Evolutionary conservation across 2,888 invertebrate genomes (phyloP).

Genomic region (Melangyna quadrimaculata): DNA sequence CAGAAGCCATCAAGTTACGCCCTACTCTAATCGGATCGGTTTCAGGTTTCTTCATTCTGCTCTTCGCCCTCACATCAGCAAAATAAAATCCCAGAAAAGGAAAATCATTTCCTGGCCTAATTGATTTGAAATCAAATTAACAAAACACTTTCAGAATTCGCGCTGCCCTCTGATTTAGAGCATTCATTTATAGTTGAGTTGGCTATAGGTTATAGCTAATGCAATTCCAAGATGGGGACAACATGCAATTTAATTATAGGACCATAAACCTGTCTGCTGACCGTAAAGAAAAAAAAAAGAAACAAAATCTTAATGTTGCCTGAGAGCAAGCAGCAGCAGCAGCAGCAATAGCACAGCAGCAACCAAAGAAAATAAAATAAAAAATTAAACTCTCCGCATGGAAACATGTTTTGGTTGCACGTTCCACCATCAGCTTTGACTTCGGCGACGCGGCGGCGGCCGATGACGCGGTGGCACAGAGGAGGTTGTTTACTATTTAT

Average conservation of each 20-base stretch:
- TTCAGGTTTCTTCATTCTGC: slow-evolving; percentile 3
- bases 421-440: background rate
- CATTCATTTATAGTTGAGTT: background rate
- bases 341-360: background rate
- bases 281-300: slow-evolving; percentile 10
- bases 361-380: background rate
- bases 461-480: slow-evolving; percentile 16
- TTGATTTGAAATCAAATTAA: slow-evolving; percentile 63
- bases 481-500: slow-evolving; percentile 55
- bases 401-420: slow-evolving; percentile 44
- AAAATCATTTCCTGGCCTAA: slow-evolving; percentile 43
- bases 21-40: slow-evolving; percentile 5
- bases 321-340: background rate
- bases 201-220: slow-evolving; percentile 13
- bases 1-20: slow-evolving; percentile 8
- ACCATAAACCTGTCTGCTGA: slow-evolving; percentile 51
- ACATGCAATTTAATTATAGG: slow-evolving; percentile 59
- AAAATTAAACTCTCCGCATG: background rate
- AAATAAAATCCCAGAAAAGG: slow-evolving; percentile 5
- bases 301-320: slow-evolving; percentile 32
- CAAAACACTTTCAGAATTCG: slow-evolving; percentile 58
- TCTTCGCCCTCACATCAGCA: background rate
- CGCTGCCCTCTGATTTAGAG: background rate
- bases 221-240: slow-evolving; percentile 47
- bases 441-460: background rate